Percentiles rank a stretch among this genome's conserved stretches.
These are phyloP conservation scores for Scaptomyza parva DNA, from an alignment of 2,888 invertebrate genomes.

Conservation along the genomic window DNA sequence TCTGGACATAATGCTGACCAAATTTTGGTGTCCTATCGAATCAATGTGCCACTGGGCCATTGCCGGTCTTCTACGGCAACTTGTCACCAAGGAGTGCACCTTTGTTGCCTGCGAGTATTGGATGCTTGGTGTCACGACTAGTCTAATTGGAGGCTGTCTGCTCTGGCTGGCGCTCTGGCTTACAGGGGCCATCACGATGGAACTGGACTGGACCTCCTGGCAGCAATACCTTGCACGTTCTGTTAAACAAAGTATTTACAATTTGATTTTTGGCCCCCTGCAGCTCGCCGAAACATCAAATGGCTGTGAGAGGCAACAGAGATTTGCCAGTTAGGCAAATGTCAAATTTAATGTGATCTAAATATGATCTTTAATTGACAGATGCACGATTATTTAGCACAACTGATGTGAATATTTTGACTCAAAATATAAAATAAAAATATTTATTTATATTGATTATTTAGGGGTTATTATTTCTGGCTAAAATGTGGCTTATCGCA, in stretches of 20 bases:
- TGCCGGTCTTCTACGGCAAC: slow-evolving; percentile 44
- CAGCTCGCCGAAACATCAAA: not conserved
- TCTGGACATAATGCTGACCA: slow-evolving; percentile 56
- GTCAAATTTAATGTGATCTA: not conserved
- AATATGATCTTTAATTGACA: not conserved
- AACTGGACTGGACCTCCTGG: slow-evolving; percentile 12
- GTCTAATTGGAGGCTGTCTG: slow-evolving; percentile 58
- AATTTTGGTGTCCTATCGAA: slow-evolving; percentile 69
- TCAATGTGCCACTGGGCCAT: slow-evolving; percentile 65
- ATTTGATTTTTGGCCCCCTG: slow-evolving; percentile 27
- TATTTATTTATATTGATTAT: not conserved
- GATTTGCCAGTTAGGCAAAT: slow-evolving; percentile 27
- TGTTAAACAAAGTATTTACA: slow-evolving; percentile 8
- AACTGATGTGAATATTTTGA: too few relatives aligned
- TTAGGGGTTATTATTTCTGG: not conserved
- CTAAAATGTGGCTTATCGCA: not conserved
- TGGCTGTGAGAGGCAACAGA: slow-evolving; percentile 7
- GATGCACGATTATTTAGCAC: too few relatives aligned
- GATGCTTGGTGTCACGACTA: slow-evolving; percentile 53
- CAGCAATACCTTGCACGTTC: slow-evolving; percentile 13
- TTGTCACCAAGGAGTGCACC: slow-evolving; percentile 48
- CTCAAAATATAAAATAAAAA: too few relatives aligned
- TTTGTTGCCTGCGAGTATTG: slow-evolving; percentile 61
- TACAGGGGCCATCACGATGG: slow-evolving; percentile 45
- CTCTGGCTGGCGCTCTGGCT: slow-evolving; percentile 64